phyloP scores from a whole-genome alignment of 1,140 invertebrate genomes.

The Rhysida immarginata region DNA sequence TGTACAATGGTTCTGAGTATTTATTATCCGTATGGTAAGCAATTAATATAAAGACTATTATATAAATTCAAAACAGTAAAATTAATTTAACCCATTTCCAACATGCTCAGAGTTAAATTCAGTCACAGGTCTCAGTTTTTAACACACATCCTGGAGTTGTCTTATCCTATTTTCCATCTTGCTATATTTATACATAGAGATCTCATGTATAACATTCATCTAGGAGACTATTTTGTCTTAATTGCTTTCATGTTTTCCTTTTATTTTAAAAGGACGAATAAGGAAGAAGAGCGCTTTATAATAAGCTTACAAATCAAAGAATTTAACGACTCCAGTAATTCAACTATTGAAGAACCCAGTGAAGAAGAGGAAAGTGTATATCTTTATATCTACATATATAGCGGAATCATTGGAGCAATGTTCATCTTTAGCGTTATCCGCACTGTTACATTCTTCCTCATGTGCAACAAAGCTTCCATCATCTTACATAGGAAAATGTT shows the following conservation, averaged over 20 bases:
- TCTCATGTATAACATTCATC: too few relatives aligned
- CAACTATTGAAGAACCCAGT: neutral
- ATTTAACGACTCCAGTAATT: neutral
- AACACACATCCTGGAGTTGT: too few relatives aligned
- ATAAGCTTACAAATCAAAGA: too few relatives aligned
- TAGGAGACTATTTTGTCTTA: too few relatives aligned
- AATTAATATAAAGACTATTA: too few relatives aligned
- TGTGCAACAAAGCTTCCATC: neutral
- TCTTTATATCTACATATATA: constrained; percentile 36
- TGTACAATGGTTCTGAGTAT: constrained; percentile 17
- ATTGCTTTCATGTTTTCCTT: too few relatives aligned
- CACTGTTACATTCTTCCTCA: constrained; percentile 2
- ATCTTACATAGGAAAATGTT: constrained; percentile 1
- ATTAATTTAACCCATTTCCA: too few relatives aligned
- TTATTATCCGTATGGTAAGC: constrained; percentile 18
- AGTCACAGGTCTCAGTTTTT: too few relatives aligned
- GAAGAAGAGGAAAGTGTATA: constrained; percentile 12
- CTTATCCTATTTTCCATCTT: too few relatives aligned
- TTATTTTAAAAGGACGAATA: constrained; percentile 3
- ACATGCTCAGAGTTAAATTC: too few relatives aligned
- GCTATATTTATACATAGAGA: too few relatives aligned
- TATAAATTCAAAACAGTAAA: too few relatives aligned
- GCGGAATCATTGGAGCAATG: constrained; percentile 34
- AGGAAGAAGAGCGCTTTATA: constrained; percentile 1
- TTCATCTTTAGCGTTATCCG: constrained; percentile 10